Conservation (phyloP, 2,797 vertebrate species). For the Diplodus puntazzo region DNA sequence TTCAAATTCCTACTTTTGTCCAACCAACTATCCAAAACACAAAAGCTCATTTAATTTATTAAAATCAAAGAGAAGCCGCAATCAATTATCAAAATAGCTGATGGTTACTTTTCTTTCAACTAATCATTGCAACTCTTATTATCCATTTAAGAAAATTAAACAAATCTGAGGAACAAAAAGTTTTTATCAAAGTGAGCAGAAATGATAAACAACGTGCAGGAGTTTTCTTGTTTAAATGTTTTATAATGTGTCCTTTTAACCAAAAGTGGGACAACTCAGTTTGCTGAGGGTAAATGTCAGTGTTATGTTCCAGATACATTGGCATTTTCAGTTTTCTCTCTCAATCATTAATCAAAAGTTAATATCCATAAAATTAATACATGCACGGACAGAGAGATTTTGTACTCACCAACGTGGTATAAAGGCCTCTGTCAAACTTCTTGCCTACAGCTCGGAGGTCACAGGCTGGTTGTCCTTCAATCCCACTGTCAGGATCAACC, state of each 20-base stretch:
- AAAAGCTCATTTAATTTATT: too few relatives aligned
- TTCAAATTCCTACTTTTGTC: too few relatives aligned
- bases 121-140: too few relatives aligned
- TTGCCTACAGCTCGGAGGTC: constrained; percentile 89
- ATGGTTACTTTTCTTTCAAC: too few relatives aligned
- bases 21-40: too few relatives aligned
- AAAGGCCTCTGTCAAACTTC: constrained; percentile 92
- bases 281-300: too few relatives aligned
- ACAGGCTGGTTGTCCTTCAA: constrained; percentile 84
- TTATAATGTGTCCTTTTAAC: not conserved
- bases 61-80: too few relatives aligned
- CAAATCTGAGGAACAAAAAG: not conserved
- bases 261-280: not conserved
- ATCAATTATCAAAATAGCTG: too few relatives aligned
- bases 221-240: not conserved
- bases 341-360: not conserved
- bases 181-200: not conserved
- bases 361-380: not conserved
- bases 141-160: not conserved
- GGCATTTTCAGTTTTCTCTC: too few relatives aligned
- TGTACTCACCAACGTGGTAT: constrained; percentile 89
- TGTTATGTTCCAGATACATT: too few relatives aligned
- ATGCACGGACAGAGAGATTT: not conserved
- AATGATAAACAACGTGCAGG: too few relatives aligned
- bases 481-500: constrained; percentile 75